phyloP scores from a whole-genome alignment of 2,113 vertebrate species.

The Gasterosteus aculeatus region DNA sequence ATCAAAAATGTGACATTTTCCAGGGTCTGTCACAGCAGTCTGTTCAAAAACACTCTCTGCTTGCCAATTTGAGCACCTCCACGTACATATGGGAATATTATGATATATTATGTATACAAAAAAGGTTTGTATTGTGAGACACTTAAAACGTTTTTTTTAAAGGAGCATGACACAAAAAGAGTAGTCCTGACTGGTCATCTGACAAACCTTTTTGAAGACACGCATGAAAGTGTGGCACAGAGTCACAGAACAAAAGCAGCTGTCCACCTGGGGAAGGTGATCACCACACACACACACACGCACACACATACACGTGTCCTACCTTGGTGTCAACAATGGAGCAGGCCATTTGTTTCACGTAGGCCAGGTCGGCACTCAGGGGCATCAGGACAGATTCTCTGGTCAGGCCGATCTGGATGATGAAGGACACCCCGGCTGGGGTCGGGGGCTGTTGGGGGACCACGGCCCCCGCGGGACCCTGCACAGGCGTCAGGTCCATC shows the following conservation, averaged over 20 bases:
- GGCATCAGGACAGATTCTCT: constrained; percentile 88
- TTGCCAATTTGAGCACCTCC: background rate
- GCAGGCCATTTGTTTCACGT: constrained; percentile 90
- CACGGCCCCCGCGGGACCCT: constrained; percentile 51
- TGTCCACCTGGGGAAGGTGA: constrained; percentile 12
- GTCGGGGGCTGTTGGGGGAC: constrained; percentile 52
- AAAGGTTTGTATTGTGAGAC: background rate
- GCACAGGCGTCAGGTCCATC: constrained; percentile 62
- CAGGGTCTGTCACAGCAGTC: background rate
- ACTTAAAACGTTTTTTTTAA: background rate
- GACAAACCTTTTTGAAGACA: background rate
- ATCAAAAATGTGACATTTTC: constrained; percentile 17
- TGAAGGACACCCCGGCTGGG: constrained; percentile 86
- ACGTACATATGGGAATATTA: background rate
- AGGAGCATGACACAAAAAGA: background rate
- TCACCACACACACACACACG: background rate
- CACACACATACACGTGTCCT: constrained; percentile 38
- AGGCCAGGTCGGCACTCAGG: constrained; percentile 85
- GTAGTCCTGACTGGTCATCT: background rate
- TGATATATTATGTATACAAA: constrained; percentile 8
- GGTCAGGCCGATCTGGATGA: constrained; percentile 91
- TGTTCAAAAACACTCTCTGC: background rate
- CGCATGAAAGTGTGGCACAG: background rate
- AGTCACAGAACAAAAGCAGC: background rate
- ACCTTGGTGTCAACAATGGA: constrained; percentile 94